Base-by-base conservation (phyloP, 1,140 invertebrate genomes). In the Danaus melanippus region DNA sequence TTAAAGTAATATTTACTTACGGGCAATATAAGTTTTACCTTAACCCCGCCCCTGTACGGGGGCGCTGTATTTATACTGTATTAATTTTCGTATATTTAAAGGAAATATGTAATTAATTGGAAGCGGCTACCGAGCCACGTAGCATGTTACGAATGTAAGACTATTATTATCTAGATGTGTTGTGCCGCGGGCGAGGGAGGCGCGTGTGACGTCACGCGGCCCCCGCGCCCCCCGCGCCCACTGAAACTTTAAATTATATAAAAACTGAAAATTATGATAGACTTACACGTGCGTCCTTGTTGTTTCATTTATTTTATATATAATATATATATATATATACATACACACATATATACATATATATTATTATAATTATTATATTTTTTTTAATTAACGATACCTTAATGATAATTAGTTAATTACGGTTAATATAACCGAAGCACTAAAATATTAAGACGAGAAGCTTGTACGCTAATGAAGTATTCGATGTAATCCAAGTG, bases 351-450 rank as follows among this genome's bases (percentile, higher is more conserved):
- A 32, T 32, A 32, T 32, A 32, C 6, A 32, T 8, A 32, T 32
- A 32, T 32, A 32, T 32, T 32, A 32, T 32, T 32, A 32, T 7
- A 32, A 32, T 32, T 32, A 32, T 32, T 32, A 32, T 78, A 79
- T 69, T 71, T 66, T 51, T 71, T 73, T 68, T 62, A 55, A 56
- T 59, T 60, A 62, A 72, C 64, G 53, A 75, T 71, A 75, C 84
- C 76, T 80, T 87, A 87, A 87, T 86, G 81, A 87, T 88, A 88
- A 88, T 88, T 88, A 88, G 87, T 88, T 88, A 87, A 88, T 88
- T 88, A 88, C 87, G 87, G 87, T 88, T 87, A 87, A 84, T 86
- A 79, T 84, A 85, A 86, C 73, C 69, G 74, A 80, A 82, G 69
- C 80, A 82, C 77, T 84, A 81, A 86, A 82, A 61, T 61, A 60